These are phyloP conservation scores for Atlantisia rogersi DNA, from an alignment of 2,113 vertebrate species.

Conservation along the genomic window DNA sequence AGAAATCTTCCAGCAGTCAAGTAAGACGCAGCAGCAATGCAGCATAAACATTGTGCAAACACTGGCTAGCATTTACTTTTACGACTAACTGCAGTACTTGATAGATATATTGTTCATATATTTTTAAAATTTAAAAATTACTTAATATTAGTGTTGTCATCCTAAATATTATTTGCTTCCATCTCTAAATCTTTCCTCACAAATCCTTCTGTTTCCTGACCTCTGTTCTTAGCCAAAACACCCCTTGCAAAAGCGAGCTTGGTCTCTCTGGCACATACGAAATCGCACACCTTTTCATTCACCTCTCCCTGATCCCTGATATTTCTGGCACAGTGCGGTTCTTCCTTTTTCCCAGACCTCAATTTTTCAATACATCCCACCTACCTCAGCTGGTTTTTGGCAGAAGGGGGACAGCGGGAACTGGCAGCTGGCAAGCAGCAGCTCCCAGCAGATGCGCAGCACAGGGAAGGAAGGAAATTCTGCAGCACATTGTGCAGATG, in stretches of 20 bases:
- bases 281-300: neutral
- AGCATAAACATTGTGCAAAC: neutral
- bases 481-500: constrained; percentile 36
- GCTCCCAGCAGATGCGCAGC: constrained; percentile 5
- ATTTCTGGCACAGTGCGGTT: neutral
- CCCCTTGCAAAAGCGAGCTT: neutral
- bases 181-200: neutral
- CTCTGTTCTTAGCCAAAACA: neutral
- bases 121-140: neutral
- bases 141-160: neutral
- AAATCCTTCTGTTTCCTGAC: constrained; percentile 1
- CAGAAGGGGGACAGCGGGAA: neutral
- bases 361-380: neutral
- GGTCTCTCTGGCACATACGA: neutral
- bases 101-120: neutral
- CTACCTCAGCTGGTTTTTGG: constrained; percentile 17
- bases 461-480: constrained; percentile 59
- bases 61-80: neutral
- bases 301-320: constrained; percentile 30
- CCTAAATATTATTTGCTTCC: neutral
- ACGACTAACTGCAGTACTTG: neutral
- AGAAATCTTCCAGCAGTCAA: neutral
- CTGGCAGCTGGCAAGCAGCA: constrained; percentile 36
- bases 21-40: neutral
- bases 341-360: constrained; percentile 34